A percentile compares a stretch with the other conserved stretches of the same genome.
These are phyloP conservation scores for Cnemophilus loriae DNA, from an alignment of 2,113 vertebrate species.

Conservation along the genomic window DNA sequence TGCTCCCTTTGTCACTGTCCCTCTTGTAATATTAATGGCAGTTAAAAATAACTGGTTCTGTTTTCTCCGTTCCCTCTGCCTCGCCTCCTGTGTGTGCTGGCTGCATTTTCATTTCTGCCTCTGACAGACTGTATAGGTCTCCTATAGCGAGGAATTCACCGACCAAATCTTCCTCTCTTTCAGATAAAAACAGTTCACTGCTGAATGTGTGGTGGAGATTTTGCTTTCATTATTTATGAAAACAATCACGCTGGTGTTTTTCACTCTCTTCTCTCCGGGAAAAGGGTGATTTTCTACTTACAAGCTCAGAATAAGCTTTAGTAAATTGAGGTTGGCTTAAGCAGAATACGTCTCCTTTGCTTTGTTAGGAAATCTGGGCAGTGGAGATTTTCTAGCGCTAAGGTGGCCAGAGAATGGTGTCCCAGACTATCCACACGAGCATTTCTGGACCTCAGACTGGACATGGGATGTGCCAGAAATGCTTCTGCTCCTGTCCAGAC, in stretches of 20 bases:
- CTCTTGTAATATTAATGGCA: conserved; percentile 17
- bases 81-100: background rate
- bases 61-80: background rate
- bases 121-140: background rate
- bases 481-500: background rate
- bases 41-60: background rate
- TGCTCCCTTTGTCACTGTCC: background rate
- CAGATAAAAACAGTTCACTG: background rate
- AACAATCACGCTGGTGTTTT: background rate
- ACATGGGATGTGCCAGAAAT: background rate
- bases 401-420: background rate
- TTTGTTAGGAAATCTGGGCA: background rate
- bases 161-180: background rate
- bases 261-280: background rate
- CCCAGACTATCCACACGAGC: background rate
- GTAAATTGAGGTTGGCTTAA: background rate
- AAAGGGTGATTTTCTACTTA: background rate
- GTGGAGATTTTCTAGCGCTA: background rate
- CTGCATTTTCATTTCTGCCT: conserved; percentile 4
- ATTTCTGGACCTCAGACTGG: background rate
- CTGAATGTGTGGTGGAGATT: background rate
- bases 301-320: background rate
- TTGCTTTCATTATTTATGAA: conserved; percentile 25
- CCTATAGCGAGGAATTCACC: background rate
- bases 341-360: background rate